Conservation (phyloP, 1,140 invertebrate genomes). For the Temnothorax longispinosus region DNA sequence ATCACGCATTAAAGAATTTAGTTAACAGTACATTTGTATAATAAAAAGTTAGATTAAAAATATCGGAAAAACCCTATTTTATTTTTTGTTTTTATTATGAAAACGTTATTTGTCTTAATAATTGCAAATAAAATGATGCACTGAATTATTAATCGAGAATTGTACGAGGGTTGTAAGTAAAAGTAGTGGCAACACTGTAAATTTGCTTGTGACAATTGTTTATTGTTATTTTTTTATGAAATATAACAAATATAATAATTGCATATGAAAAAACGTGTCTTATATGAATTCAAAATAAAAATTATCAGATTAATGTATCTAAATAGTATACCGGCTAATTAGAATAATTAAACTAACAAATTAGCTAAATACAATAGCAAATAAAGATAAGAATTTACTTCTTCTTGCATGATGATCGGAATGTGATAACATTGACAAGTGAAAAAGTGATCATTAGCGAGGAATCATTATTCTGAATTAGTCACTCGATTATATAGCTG, state of each 20-base stretch:
- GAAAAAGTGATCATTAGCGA: background rate
- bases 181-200: too few relatives aligned
- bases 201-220: too few relatives aligned
- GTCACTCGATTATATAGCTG: constrained; percentile 1
- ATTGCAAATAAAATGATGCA: background rate
- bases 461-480: constrained; percentile 4
- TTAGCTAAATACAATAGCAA: background rate
- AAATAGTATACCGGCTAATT: background rate
- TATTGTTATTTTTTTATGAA: too few relatives aligned
- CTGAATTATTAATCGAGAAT: background rate
- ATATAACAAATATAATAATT: too few relatives aligned
- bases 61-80: background rate
- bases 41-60: background rate
- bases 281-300: background rate
- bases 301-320: background rate
- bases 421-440: background rate
- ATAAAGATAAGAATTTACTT: background rate
- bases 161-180: background rate
- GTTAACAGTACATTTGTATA: background rate
- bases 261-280: background rate
- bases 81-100: background rate
- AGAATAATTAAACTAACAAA: background rate
- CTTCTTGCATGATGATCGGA: background rate
- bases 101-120: background rate
- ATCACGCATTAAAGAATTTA: constrained; percentile 17